phyloP scores from a whole-genome alignment of 2,797 vertebrate genomes.

The Eutrigla gurnardus region DNA sequence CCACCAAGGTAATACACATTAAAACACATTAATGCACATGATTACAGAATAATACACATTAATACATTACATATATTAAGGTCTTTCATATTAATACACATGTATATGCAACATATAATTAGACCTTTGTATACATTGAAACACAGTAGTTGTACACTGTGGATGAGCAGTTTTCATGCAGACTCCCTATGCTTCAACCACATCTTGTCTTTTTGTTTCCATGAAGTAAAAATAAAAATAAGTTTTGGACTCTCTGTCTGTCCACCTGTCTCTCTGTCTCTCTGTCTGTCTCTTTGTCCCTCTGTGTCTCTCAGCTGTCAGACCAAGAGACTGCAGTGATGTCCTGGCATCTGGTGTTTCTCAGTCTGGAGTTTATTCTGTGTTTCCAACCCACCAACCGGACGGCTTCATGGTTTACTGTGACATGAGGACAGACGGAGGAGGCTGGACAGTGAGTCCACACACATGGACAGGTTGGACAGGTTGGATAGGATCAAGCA shows the following conservation, averaged over 20 bases:
- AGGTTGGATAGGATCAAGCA: too few species aligned
- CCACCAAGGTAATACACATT: slow-evolving; percentile 21
- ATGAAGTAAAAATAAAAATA: too few species aligned
- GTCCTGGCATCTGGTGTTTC: slow-evolving; percentile 85
- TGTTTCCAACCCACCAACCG: slow-evolving; percentile 90
- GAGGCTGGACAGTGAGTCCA: slow-evolving; percentile 85
- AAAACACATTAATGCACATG: background rate
- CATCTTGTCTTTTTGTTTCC: too few species aligned
- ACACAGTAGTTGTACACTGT: too few species aligned
- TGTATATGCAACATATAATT: background rate
- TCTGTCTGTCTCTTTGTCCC: background rate
- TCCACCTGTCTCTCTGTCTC: too few species aligned
- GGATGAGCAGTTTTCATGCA: too few species aligned
- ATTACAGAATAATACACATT: background rate
- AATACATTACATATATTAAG: background rate
- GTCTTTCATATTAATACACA: background rate
- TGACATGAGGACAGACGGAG: slow-evolving; percentile 93
- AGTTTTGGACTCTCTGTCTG: background rate
- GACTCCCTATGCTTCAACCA: too few species aligned
- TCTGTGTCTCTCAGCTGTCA: slow-evolving; percentile 77
- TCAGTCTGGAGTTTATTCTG: slow-evolving; percentile 91
- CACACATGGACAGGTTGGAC: too few species aligned
- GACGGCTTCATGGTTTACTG: slow-evolving; percentile 95
- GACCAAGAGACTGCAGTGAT: slow-evolving; percentile 92
- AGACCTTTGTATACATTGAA: background rate